A percentile compares a stretch with the other conserved stretches of the same genome.
These are phyloP conservation scores for Catagonus wagneri DNA, from an alignment of 2,113 vertebrate species.

Conservation along the genomic window DNA sequence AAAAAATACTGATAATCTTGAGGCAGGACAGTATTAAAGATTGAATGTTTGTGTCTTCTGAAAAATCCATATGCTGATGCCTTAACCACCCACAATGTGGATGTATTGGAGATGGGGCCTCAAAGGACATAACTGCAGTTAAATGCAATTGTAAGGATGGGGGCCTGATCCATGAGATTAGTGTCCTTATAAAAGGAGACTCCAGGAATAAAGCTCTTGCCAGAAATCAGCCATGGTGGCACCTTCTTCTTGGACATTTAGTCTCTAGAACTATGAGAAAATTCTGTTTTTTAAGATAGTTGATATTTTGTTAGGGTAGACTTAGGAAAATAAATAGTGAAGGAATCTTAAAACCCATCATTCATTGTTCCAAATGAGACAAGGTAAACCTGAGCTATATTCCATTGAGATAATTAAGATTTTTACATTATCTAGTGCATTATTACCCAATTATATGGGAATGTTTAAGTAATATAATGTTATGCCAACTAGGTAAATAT, in stretches of 20 bases:
- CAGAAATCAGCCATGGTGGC: not conserved
- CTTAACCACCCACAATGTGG: not conserved
- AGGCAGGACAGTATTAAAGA: not conserved
- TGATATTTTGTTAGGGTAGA: not conserved
- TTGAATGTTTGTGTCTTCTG: not conserved
- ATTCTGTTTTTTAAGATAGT: constrained; percentile 8
- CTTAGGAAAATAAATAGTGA: not conserved
- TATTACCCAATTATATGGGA: constrained; percentile 20
- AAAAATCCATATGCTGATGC: not conserved
- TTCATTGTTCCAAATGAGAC: not conserved
- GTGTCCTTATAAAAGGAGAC: not conserved
- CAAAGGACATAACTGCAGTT: not conserved
- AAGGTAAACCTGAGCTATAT: constrained; percentile 19
- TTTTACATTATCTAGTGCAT: not conserved
- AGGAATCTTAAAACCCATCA: not conserved
- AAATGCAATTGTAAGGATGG: not conserved
- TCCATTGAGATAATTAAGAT: constrained; percentile 36
- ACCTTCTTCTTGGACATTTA: not conserved
- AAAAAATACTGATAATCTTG: not conserved
- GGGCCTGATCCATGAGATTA: not conserved
- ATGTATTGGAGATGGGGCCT: not conserved
- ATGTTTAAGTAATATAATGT: constrained; percentile 44
- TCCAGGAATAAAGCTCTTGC: not conserved
- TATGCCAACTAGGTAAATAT: not conserved
- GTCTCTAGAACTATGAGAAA: not conserved